A percentile compares a stretch with the other conserved stretches of the same genome.
Evolutionary conservation across 2,888 invertebrate species (phyloP).

Genomic region (Pyrochroa serraticornis): DNA sequence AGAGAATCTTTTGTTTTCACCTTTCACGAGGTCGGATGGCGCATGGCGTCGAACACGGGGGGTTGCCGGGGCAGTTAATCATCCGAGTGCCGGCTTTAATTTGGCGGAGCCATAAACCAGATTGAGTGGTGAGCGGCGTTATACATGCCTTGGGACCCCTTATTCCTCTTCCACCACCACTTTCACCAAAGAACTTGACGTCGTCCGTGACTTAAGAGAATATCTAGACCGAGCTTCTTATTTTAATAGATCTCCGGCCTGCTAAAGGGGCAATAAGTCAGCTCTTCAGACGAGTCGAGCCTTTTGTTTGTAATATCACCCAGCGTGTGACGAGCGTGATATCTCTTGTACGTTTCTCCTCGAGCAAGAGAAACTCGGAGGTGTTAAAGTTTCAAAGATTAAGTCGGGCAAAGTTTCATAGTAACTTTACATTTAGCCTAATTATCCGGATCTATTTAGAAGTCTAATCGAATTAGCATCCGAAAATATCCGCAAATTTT

Average conservation of each 20-base stretch:
- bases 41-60: conserved; percentile 35
- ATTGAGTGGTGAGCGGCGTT: conserved; percentile 53
- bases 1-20: conserved; percentile 42
- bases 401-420: no score
- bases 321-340: background rate
- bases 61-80: conserved; percentile 46
- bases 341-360: no score
- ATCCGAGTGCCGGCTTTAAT: conserved; percentile 53
- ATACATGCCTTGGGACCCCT: conserved; percentile 52
- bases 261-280: conserved; percentile 18
- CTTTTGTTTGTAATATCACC: conserved; percentile 9
- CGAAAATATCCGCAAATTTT: no score
- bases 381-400: no score
- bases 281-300: conserved; percentile 16
- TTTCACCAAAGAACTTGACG: conserved; percentile 18
- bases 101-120: conserved; percentile 53
- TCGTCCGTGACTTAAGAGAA: conserved; percentile 20
- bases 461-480: no score
- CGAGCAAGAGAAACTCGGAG: no score
- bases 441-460: no score
- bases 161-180: conserved; percentile 10
- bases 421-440: no score
- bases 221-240: conserved; percentile 18
- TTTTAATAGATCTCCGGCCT: conserved; percentile 21
- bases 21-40: conserved; percentile 38